Percentiles rank a stretch among this genome's conserved stretches.
Conservation (phyloP, 2,888 invertebrate genomes). For the Zootermopsis nevadensis region DNA sequence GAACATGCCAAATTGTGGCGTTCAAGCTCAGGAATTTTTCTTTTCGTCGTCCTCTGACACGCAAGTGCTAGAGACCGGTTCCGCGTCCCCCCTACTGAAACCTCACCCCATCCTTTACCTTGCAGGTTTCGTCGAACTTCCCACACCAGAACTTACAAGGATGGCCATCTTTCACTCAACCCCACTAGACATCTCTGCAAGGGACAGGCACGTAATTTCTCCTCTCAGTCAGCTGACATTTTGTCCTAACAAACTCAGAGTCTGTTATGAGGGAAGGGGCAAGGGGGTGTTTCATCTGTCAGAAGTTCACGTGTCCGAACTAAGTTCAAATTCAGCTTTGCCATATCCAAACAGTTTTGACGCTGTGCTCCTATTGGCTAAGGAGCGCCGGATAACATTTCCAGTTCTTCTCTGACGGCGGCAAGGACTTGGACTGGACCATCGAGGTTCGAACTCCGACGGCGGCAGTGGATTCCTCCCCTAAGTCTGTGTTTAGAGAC, state of each 20-base stretch:
- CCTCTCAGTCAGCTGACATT: slow-evolving; percentile 30
- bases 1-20: background rate
- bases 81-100: background rate
- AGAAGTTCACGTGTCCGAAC: background rate
- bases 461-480: no score
- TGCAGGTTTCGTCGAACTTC: background rate
- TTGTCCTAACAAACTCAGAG: background rate
- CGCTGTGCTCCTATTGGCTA: no score
- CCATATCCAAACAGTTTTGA: background rate
- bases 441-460: no score
- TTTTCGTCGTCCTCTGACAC: background rate
- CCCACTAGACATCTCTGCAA: background rate
- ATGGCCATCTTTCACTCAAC: background rate
- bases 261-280: background rate
- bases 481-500: no score
- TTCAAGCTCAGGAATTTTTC: background rate
- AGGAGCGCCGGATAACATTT: no score
- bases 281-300: no score
- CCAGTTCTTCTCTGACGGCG: no score
- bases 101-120: background rate
- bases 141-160: background rate
- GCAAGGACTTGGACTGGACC: no score
- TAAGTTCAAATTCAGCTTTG: background rate
- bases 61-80: background rate
- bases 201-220: slow-evolving; percentile 15